These are phyloP conservation scores for Kobus ellipsiprymnus DNA, from an alignment of 2,113 vertebrate species.

Conservation along the genomic window DNA sequence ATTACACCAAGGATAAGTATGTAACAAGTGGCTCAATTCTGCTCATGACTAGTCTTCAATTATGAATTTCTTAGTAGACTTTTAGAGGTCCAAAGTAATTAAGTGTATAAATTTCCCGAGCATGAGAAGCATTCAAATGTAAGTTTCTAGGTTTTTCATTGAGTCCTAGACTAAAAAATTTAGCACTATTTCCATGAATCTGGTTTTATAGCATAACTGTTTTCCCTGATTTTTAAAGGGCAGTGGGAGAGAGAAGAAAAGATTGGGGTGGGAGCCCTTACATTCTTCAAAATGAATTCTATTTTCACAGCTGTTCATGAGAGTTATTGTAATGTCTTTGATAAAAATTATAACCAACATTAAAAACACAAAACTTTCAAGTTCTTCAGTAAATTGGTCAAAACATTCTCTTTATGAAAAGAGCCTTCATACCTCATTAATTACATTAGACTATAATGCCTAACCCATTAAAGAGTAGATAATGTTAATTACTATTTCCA, in stretches of 20 bases:
- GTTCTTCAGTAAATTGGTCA: constrained; percentile 6
- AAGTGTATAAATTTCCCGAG: background rate
- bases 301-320: background rate
- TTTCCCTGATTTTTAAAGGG: constrained; percentile 10
- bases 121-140: background rate
- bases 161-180: constrained; percentile 6
- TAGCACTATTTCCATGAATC: background rate
- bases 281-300: background rate
- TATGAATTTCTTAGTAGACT: background rate
- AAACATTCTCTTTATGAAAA: constrained; percentile 36
- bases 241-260: background rate
- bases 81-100: background rate
- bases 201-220: constrained; percentile 29
- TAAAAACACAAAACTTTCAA: constrained; percentile 32
- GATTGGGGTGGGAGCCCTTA: background rate
- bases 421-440: background rate
- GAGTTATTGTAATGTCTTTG: background rate
- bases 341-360: constrained; percentile 25
- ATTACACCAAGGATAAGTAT: background rate
- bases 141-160: background rate
- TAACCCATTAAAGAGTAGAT: constrained; percentile 15
- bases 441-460: background rate
- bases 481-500: constrained; percentile 13
- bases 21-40: background rate
- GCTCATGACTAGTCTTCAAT: background rate